Conservation (phyloP, 2,888 invertebrate species). For the Drosophila austrosaltans region DNA sequence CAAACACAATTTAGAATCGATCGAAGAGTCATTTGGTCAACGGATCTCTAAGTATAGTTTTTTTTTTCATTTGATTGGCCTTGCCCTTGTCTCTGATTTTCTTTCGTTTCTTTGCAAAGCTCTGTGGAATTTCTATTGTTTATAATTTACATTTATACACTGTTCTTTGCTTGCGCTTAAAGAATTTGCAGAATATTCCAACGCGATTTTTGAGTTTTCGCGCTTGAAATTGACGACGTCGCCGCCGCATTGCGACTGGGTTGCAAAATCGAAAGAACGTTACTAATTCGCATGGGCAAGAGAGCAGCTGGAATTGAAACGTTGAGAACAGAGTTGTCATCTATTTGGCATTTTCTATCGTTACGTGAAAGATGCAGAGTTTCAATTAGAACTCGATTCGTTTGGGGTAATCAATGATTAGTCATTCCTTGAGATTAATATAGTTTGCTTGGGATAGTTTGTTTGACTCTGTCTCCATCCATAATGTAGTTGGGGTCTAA, state of each 20-base stretch:
- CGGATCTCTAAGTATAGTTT: not conserved
- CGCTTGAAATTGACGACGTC: slow-evolving; percentile 17
- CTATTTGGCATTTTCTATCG: not conserved
- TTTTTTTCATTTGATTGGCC: slow-evolving; percentile 11
- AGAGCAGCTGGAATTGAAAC: slow-evolving; percentile 48
- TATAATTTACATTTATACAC: not conserved
- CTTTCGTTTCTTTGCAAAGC: not conserved
- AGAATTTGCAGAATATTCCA: not conserved
- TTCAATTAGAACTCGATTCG: not conserved
- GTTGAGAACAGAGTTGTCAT: slow-evolving; percentile 7
- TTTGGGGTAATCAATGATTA: not conserved
- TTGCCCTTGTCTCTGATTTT: slow-evolving; percentile 1
- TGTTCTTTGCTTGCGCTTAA: not conserved
- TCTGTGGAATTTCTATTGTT: not conserved
- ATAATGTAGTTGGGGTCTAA: no score
- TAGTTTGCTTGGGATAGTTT: no score
- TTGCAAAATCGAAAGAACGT: slow-evolving; percentile 21
- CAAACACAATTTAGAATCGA: slow-evolving; percentile 3
- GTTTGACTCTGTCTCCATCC: no score
- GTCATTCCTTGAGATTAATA: not conserved
- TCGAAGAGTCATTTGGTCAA: slow-evolving; percentile 10
- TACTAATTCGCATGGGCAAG: slow-evolving; percentile 55
- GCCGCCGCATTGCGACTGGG: slow-evolving; percentile 23
- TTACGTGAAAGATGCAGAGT: not conserved
- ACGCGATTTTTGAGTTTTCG: slow-evolving; percentile 6